Evolutionary conservation across 1,140 invertebrate species (phyloP).

Genomic region (Temnothorax curvispinosus): DNA sequence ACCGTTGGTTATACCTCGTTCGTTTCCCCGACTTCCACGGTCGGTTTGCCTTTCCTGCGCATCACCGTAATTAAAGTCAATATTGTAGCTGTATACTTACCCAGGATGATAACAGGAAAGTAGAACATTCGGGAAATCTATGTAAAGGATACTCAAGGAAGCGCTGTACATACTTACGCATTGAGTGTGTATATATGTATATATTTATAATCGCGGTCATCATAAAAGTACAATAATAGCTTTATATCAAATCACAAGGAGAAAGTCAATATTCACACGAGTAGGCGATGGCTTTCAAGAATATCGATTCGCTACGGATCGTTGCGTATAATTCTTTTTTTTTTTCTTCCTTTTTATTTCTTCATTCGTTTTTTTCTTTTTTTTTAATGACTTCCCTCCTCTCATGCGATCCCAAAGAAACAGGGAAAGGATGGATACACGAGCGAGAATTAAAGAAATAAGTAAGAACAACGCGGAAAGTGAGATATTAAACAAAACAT

Average conservation of each 20-base stretch:
- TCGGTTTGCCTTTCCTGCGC: constrained; percentile 32
- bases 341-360: constrained; percentile 29
- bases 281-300: constrained; percentile 77
- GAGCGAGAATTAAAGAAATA: constrained; percentile 52
- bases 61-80: constrained; percentile 55
- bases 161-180: neutral
- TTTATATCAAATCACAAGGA: constrained; percentile 84
- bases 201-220: constrained; percentile 84
- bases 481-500: constrained; percentile 65
- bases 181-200: constrained; percentile 77
- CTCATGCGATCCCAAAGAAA: constrained; percentile 53
- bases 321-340: constrained; percentile 46
- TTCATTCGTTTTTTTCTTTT: constrained; percentile 51
- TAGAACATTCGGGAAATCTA: constrained; percentile 3
- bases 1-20: constrained; percentile 25
- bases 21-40: constrained; percentile 16
- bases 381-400: constrained; percentile 30
- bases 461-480: constrained; percentile 64
- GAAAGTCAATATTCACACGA: constrained; percentile 83
- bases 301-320: constrained; percentile 74
- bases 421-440: constrained; percentile 39
- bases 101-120: constrained; percentile 13
- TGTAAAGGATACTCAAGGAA: constrained; percentile 10
- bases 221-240: constrained; percentile 85
- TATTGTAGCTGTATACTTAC: constrained; percentile 63